Evolutionary conservation across 2,797 vertebrate species (phyloP).

Genomic region (Bradypus variegatus): DNA sequence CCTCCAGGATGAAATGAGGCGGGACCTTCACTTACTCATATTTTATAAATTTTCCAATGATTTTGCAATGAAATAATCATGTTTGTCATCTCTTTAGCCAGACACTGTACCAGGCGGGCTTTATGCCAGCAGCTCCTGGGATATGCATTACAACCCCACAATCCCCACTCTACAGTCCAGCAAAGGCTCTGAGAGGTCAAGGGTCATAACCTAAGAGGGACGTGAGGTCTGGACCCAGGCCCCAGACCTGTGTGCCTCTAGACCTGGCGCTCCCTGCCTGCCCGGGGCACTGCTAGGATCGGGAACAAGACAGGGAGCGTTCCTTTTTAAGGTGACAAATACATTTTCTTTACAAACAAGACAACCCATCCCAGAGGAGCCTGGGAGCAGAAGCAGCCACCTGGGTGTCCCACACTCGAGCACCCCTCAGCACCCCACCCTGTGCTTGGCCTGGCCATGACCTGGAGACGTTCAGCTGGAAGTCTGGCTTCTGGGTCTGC

Average conservation of each 20-base stretch:
- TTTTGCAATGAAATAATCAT: fast-evolving
- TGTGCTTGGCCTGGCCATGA: neutral
- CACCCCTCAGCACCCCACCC: neutral
- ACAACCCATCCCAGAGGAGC: no score
- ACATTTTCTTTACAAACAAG: neutral
- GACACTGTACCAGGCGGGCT: fast-evolving
- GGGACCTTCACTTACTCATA: fast-evolving
- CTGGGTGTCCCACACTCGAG: no score
- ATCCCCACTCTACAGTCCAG: fast-evolving
- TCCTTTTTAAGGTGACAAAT: fast-evolving
- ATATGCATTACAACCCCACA: fast-evolving
- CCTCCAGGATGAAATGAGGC: neutral
- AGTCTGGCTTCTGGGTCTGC: neutral
- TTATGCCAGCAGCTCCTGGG: fast-evolving
- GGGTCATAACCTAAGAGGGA: fast-evolving
- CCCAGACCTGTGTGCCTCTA: neutral
- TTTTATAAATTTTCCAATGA: fast-evolving
- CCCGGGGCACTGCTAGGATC: fast-evolving
- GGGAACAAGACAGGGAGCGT: fast-evolving
- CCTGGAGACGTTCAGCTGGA: neutral
- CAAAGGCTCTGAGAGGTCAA: neutral
- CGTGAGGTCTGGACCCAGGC: neutral
- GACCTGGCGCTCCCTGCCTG: neutral
- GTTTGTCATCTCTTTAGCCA: neutral
- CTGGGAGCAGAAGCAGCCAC: neutral